Evolutionary conservation across 2,888 invertebrate genomes (phyloP).

Genomic region (Amiota mariae): DNA sequence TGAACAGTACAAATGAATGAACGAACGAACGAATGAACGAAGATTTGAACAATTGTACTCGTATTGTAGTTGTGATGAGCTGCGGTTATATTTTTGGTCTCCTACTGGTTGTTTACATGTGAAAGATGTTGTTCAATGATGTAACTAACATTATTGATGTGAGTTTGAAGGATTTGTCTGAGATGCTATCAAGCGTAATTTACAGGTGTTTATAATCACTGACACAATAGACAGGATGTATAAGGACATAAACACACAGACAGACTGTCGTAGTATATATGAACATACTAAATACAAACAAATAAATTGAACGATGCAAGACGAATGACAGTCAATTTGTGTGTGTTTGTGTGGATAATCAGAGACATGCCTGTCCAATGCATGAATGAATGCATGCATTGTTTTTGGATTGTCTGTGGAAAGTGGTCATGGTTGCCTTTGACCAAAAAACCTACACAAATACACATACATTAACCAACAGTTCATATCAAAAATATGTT

Average conservation of each 20-base stretch:
- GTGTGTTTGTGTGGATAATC: slow-evolving; percentile 11
- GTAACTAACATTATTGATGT: no score
- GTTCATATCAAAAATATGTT: no score
- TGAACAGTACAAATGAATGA: not conserved
- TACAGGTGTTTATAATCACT: slow-evolving; percentile 51
- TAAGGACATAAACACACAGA: no score
- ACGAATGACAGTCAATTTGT: slow-evolving; percentile 9
- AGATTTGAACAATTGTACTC: not conserved
- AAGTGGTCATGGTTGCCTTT: no score
- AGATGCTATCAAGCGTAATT: slow-evolving; percentile 34
- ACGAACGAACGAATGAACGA: not conserved
- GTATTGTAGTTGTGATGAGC: not conserved
- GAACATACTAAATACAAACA: no score
- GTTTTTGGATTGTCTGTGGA: no score
- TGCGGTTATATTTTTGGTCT: slow-evolving; percentile 24
- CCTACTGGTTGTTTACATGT: slow-evolving; percentile 15
- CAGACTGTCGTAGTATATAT: not conserved
- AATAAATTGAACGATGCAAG: no score
- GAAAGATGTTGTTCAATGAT: slow-evolving; percentile 25
- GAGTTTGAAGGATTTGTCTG: slow-evolving; percentile 36
- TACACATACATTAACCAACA: no score
- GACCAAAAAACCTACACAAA: no score
- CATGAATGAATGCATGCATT: not conserved
- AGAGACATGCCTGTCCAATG: not conserved
- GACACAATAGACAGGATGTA: not conserved